phyloP scores from a whole-genome alignment of 2,113 vertebrate species.

The Thermophis baileyi region DNA sequence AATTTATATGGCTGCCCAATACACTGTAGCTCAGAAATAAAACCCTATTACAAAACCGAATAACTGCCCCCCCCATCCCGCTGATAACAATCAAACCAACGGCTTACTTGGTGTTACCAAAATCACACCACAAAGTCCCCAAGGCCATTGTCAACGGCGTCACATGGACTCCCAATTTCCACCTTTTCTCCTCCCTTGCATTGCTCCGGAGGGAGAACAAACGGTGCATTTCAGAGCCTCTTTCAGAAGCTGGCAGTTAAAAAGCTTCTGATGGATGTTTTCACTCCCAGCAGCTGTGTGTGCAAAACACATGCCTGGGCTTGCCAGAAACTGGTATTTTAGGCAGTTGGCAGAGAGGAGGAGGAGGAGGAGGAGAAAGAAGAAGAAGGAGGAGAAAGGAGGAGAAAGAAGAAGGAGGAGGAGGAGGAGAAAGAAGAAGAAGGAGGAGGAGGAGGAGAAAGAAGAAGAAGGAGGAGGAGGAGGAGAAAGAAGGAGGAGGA shows the following conservation, averaged over 20 bases:
- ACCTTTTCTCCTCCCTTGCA: background rate
- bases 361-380: conserved; percentile 31
- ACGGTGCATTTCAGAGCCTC: conserved; percentile 21
- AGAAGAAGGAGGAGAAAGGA: conserved; percentile 8
- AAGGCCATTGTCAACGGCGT: no score
- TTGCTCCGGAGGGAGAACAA: conserved; percentile 24
- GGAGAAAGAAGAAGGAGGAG: conserved; percentile 1
- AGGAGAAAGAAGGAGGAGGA: no score
- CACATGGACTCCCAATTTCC: no score
- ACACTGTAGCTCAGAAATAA: no score
- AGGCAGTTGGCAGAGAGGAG: background rate
- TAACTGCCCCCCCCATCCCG: no score
- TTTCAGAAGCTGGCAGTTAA: conserved; percentile 34
- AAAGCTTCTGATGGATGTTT: conserved; percentile 44
- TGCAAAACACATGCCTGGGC: conserved; percentile 55
- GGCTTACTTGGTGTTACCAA: no score
- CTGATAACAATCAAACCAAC: no score
- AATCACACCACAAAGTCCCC: no score
- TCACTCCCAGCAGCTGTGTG: conserved; percentile 47
- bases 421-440: conserved; percentile 21
- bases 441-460: background rate
- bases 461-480: no score
- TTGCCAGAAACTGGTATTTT: conserved; percentile 8
- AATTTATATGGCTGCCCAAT: no score
- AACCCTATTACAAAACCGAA: no score